Conservation (phyloP, 2,797 vertebrate genomes). For the Phaenicophaeus curvirostris region DNA sequence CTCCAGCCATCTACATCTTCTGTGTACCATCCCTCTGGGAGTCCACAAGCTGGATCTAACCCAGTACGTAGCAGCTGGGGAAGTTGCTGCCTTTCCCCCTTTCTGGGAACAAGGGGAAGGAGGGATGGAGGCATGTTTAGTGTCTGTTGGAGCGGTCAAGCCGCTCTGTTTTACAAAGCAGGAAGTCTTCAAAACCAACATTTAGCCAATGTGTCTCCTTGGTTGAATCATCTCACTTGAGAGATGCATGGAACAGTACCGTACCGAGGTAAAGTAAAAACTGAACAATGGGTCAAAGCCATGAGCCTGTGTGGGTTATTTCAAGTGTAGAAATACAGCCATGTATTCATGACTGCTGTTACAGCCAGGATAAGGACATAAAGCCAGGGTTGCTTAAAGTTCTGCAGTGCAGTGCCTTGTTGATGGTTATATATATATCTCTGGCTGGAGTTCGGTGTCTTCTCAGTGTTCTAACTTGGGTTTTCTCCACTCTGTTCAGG, state of each 20-base stretch:
- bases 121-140: not conserved
- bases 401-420: not conserved
- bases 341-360: accelerated
- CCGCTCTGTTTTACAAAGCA: not conserved
- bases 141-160: not conserved
- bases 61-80: not conserved
- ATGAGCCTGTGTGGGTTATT: not conserved
- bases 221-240: not conserved
- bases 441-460: not conserved
- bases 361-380: not conserved
- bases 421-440: accelerated
- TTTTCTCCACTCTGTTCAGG: conserved; percentile 75
- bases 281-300: not conserved
- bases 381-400: not conserved
- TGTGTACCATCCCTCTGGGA: not conserved
- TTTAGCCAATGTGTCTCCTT: not conserved
- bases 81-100: not conserved
- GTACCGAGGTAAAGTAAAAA: not conserved
- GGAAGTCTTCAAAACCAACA: not conserved
- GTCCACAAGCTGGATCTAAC: not conserved
- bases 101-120: not conserved
- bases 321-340: not conserved
- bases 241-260: not conserved
- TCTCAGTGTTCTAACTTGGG: not conserved
- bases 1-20: accelerated